These are phyloP conservation scores for Salvelinus namaycush DNA, from an alignment of 2,113 vertebrate genomes.

Conservation along the genomic window DNA sequence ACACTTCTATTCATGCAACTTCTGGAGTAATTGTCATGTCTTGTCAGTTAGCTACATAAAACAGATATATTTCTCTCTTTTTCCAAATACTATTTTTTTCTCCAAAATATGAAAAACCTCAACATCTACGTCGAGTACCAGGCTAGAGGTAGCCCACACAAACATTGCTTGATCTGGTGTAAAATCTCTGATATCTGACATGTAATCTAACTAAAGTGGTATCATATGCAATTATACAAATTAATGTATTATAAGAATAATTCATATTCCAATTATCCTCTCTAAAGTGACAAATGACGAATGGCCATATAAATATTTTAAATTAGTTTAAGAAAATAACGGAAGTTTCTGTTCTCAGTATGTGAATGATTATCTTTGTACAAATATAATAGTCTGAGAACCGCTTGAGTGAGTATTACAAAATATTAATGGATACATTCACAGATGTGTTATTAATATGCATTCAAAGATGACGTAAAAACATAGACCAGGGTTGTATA, in stretches of 20 bases:
- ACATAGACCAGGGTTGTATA: conserved; percentile 58
- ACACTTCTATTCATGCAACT: neutral
- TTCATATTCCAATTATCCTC: neutral
- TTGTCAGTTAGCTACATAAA: conserved; percentile 33
- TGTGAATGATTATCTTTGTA: too few relatives aligned
- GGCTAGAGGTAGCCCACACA: conserved; percentile 71
- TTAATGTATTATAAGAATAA: neutral
- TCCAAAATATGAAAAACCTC: conserved; percentile 37
- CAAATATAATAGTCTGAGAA: neutral
- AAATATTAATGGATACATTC: conserved; percentile 39
- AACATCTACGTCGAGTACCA: too few relatives aligned
- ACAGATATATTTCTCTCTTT: conserved; percentile 69
- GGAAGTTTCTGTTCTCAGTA: too few relatives aligned
- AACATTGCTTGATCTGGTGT: conserved; percentile 53
- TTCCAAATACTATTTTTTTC: conserved; percentile 63
- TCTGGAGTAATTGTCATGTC: conserved; percentile 27
- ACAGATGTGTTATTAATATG: conserved; percentile 41
- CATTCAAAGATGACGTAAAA: conserved; percentile 60
- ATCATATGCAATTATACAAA: conserved; percentile 32
- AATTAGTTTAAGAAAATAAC: neutral
- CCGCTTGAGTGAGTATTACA: conserved; percentile 37
- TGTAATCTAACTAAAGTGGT: conserved; percentile 26
- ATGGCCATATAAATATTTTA: neutral
- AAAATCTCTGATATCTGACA: conserved; percentile 43
- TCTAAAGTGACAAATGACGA: neutral